Percentiles rank a stretch among this genome's conserved stretches.
Conservation (phyloP, 64 coral and sea anemone genomes). For the Actinia tenebrosa region DNA sequence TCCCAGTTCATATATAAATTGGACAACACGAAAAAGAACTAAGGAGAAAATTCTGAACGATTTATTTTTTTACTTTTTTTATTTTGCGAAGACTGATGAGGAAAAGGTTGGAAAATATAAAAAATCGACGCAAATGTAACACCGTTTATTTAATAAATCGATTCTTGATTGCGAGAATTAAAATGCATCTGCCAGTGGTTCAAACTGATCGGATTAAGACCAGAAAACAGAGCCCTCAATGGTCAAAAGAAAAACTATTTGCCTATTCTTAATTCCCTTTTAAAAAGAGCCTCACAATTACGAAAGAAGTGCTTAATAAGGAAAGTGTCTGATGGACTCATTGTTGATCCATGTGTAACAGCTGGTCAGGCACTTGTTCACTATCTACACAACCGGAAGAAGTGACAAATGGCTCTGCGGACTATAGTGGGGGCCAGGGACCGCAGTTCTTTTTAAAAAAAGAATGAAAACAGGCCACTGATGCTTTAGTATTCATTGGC, state of each 20-base stretch:
- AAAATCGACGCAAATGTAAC: background rate
- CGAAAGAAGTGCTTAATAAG: conserved; percentile 10
- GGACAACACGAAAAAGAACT: background rate
- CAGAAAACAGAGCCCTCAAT: conserved; percentile 14
- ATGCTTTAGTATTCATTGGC: background rate
- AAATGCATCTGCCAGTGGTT: background rate
- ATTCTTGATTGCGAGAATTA: background rate
- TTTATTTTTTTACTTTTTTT: background rate
- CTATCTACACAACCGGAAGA: background rate
- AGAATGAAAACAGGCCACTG: background rate
- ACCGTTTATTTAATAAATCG: background rate
- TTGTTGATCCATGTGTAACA: conserved; percentile 11
- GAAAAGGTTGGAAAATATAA: background rate
- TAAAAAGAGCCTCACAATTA: conserved; percentile 7
- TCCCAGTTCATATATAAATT: background rate
- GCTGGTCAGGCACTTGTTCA: background rate
- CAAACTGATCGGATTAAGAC: background rate
- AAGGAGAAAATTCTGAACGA: no score
- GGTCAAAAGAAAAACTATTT: conserved; percentile 20
- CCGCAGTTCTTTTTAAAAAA: background rate
- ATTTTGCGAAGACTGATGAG: background rate
- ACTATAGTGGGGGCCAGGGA: background rate
- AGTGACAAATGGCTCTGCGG: background rate
- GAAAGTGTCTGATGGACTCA: background rate
- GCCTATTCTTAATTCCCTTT: conserved; percentile 12